A percentile compares a stretch with the other conserved stretches of the same genome.
phyloP scores from a whole-genome alignment of 1,140 invertebrate species.

The Bombus balteatus region DNA sequence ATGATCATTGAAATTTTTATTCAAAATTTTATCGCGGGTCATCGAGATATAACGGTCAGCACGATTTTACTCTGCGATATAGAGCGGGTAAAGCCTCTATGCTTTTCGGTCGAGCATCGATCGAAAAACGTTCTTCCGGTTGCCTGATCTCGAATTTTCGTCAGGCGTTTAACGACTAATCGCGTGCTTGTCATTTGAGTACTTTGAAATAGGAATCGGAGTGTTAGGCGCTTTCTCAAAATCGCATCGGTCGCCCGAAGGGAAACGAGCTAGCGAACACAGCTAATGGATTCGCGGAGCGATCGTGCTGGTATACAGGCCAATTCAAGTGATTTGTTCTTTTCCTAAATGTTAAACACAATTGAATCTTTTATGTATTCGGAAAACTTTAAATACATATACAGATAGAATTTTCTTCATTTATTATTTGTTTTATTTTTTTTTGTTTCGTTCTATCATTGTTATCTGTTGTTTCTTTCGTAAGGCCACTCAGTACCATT shows the following conservation, averaged over 20 bases:
- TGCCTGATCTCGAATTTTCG: slow-evolving; percentile 53
- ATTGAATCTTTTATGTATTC: background rate
- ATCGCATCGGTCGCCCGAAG: slow-evolving; percentile 51
- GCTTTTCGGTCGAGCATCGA: background rate
- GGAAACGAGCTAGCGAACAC: slow-evolving; percentile 60
- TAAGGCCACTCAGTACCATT: no score
- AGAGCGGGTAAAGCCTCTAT: no score
- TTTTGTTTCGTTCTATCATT: background rate
- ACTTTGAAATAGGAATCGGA: slow-evolving; percentile 61
- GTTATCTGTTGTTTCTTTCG: no score
- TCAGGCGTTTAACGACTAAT: slow-evolving; percentile 56
- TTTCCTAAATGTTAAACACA: no score
- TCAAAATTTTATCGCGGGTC: background rate
- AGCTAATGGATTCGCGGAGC: slow-evolving; percentile 69
- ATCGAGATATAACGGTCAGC: background rate
- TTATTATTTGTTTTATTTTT: background rate
- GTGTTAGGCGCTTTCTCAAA: slow-evolving; percentile 39
- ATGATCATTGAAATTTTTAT: no score
- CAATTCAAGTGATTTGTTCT: background rate
- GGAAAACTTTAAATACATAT: no score
- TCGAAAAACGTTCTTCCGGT: slow-evolving; percentile 37
- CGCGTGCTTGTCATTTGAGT: slow-evolving; percentile 59
- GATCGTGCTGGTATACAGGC: slow-evolving; percentile 63
- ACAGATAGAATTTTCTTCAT: background rate
- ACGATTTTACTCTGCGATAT: background rate